Base-by-base conservation (phyloP, 2,113 vertebrate genomes). In the Natator depressus region DNA sequence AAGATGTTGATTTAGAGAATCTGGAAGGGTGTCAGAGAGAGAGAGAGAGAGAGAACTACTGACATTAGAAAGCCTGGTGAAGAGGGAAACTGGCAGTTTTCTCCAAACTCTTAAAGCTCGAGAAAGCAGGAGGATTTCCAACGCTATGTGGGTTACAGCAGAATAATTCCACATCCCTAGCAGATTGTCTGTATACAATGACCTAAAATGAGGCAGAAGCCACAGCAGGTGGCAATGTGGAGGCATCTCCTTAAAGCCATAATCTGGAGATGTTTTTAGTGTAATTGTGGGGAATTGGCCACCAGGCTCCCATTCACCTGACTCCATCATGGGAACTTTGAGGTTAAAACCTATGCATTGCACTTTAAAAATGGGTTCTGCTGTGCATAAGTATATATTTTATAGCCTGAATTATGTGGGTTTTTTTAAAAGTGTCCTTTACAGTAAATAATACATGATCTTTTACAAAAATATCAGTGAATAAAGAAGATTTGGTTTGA, bases 311-410 rank as follows among this genome's bases (percentile, higher is more conserved):
- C 3, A 0, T 92, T 96, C 17, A 0, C 89, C 97, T 96, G 62
- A 69, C 35, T 69, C 35, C 62, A n/a, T 97, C 97, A 95, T 96
- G 95, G 96, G 94, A 95, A 94, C 93, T 96, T 92, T 97, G 96
- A 95, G 95, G 85, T 96, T 96, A 95, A 96, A 96, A 96, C 95
- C 93, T 87, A 95, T 96, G 93, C 82, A 95, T 94, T 97, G 90
- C 2, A 0, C 96, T 95, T 95, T 95, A 96, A 94, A 96, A 92
- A 93, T 80, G 29, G 54, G 69, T 78, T 94, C 93, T 96, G 85
- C 92, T 94, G 90, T 83, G 65, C 93, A 59, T 47, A 19, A 79
- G 82, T 85, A 88, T 94, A 82, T 91, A 86, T 78, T 93, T 95
- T 91, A 92, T 95, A 93, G 90, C 91, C 38, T 76, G 38, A 76